phyloP scores from a whole-genome alignment of 2,797 vertebrate genomes.

The Pantherophis alleghaniensis region DNA sequence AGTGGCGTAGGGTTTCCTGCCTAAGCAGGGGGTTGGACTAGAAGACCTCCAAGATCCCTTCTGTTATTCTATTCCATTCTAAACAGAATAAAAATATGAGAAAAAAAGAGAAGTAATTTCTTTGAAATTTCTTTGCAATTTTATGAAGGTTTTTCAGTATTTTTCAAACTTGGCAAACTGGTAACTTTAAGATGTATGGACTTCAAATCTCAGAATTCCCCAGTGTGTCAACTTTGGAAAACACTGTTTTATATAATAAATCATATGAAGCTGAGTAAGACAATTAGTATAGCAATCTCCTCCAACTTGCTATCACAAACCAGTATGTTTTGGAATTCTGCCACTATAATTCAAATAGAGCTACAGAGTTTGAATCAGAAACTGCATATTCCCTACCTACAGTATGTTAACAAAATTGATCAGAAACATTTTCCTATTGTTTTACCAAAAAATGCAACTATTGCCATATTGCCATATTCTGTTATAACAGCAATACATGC shows the following conservation, averaged over 20 bases:
- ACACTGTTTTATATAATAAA: not conserved
- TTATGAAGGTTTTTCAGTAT: not conserved
- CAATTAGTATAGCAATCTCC: not conserved
- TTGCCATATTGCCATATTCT: not conserved
- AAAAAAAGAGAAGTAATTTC: not conserved
- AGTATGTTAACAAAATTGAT: not conserved
- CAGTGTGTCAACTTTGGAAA: not conserved
- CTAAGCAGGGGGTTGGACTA: no score
- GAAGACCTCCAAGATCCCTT: no score
- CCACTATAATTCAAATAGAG: not conserved
- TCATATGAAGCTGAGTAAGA: not conserved
- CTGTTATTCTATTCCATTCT: no score
- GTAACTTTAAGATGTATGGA: not conserved
- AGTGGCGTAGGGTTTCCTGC: no score
- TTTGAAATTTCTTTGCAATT: not conserved
- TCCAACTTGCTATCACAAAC: not conserved
- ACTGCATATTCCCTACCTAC: not conserved
- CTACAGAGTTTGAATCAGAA: not conserved
- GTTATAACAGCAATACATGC: not conserved
- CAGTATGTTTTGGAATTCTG: not conserved
- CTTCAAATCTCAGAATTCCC: not conserved
- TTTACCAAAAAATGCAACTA: not conserved
- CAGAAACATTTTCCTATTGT: not conserved
- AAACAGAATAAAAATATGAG: not conserved
- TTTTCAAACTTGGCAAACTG: not conserved